These are phyloP conservation scores for Symphodus melops DNA, from an alignment of 2,113 vertebrate species.

Conservation along the genomic window DNA sequence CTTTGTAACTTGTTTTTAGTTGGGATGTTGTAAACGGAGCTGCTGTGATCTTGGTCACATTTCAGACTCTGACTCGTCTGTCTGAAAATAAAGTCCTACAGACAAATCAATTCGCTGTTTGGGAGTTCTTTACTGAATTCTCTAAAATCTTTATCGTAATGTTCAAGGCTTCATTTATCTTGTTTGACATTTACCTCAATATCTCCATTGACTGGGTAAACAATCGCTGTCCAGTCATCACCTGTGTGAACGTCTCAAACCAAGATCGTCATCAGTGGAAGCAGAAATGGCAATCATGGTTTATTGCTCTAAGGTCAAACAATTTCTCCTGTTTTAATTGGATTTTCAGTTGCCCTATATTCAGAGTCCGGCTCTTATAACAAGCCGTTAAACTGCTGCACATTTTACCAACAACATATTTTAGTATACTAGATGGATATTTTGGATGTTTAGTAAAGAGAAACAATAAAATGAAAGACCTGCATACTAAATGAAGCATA, in stretches of 20 bases:
- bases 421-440: not conserved
- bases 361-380: not conserved
- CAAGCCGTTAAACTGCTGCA: not conserved
- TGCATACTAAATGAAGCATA: not conserved
- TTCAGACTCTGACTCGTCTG: too few relatives aligned
- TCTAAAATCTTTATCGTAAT: too few relatives aligned
- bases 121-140: too few relatives aligned
- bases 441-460: not conserved
- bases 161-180: not conserved
- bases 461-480: not conserved
- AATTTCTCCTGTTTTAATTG: not conserved
- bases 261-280: not conserved
- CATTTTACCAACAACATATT: not conserved
- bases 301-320: slow-evolving; percentile 3
- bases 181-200: slow-evolving; percentile 26
- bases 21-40: too few relatives aligned
- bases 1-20: too few relatives aligned
- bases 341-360: not conserved
- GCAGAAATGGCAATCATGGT: not conserved
- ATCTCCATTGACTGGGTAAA: not conserved
- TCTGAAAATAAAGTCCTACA: too few relatives aligned
- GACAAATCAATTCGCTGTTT: too few relatives aligned
- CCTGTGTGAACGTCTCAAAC: too few relatives aligned
- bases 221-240: not conserved
- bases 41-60: too few relatives aligned